A percentile compares a stretch with the other conserved stretches of the same genome.
Conservation (phyloP, 2,113 vertebrate species). For the Rallus limicola region DNA sequence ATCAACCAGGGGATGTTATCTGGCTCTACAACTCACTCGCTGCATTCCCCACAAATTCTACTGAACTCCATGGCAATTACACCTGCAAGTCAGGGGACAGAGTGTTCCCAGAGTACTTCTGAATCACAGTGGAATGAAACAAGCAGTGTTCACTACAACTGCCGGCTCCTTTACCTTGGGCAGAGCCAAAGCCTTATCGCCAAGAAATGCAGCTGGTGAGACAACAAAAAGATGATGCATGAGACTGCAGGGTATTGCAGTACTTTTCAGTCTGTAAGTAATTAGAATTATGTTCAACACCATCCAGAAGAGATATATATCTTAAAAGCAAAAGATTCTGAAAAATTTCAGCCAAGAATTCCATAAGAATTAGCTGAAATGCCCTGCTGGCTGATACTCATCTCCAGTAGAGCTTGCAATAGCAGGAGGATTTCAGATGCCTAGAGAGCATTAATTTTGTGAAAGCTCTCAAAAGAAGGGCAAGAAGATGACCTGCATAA, state of each 20-base stretch:
- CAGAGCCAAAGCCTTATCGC: neutral
- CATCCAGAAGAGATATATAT: neutral
- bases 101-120: neutral
- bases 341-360: slow-evolving; percentile 6
- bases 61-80: neutral
- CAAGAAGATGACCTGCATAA: neutral
- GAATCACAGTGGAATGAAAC: neutral
- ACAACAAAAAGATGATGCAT: slow-evolving; percentile 10
- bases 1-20: neutral
- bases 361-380: neutral
- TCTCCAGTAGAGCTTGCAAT: neutral
- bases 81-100: neutral
- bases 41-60: neutral
- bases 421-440: neutral
- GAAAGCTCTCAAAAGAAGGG: neutral
- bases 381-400: neutral
- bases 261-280: neutral
- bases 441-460: slow-evolving; percentile 34
- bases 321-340: neutral
- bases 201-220: neutral
- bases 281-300: slow-evolving; percentile 27
- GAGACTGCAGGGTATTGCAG: neutral
- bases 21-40: neutral
- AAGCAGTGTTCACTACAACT: neutral
- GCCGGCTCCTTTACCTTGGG: neutral